Conservation (phyloP, 2,797 vertebrate species). For the Muscicapa comitata region DNA sequence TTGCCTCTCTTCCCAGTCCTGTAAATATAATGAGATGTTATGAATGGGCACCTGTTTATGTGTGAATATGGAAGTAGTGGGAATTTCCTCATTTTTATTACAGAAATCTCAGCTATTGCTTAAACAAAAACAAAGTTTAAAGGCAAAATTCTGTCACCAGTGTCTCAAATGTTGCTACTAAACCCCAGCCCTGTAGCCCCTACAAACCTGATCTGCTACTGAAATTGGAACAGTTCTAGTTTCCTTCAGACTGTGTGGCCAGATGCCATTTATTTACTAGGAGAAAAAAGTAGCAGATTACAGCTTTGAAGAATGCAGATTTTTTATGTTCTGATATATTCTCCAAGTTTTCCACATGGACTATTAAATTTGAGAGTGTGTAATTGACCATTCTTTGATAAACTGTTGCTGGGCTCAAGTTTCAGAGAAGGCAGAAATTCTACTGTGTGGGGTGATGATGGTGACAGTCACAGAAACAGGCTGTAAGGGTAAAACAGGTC, state of each 20-base stretch:
- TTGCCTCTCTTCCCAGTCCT: too few species aligned
- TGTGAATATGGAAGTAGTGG: neutral
- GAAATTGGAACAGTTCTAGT: neutral
- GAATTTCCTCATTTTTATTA: neutral
- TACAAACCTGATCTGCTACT: neutral
- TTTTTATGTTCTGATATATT: neutral
- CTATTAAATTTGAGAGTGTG: neutral
- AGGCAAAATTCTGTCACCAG: neutral
- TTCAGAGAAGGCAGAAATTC: neutral
- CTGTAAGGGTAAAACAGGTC: neutral
- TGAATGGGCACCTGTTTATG: neutral
- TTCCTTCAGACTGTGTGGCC: neutral
- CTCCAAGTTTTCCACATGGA: neutral
- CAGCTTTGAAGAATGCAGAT: neutral
- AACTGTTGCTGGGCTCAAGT: neutral
- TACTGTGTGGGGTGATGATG: neutral
- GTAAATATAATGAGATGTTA: neutral
- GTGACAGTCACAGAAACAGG: neutral
- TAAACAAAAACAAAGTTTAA: neutral
- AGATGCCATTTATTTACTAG: neutral
- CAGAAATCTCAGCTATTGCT: neutral
- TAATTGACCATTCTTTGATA: neutral
- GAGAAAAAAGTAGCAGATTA: neutral
- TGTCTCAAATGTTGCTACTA: neutral
- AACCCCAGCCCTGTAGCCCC: rapidly evolving